phyloP scores from a whole-genome alignment of 2,113 vertebrate genomes.

The Boulengeromyrus knoepffleri region DNA sequence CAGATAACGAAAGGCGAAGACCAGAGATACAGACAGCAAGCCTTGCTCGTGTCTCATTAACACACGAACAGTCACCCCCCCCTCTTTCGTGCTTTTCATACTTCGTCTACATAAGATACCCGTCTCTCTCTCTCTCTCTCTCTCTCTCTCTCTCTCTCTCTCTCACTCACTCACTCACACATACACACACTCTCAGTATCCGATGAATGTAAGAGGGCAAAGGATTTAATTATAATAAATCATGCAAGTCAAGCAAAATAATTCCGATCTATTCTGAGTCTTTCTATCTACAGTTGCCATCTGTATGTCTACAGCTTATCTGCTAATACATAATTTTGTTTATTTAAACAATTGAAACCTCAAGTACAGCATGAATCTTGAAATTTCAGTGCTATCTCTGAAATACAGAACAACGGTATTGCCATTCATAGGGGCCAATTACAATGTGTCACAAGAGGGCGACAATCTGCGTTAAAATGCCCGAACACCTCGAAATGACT shows the following conservation, averaged over 20 bases:
- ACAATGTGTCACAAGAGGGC: slow-evolving; percentile 16
- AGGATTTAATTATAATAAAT: neutral
- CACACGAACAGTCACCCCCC: neutral
- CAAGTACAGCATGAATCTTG: neutral
- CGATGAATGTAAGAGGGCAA: neutral
- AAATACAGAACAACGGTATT: neutral
- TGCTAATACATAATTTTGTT: neutral
- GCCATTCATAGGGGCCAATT: neutral
- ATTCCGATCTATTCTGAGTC: neutral
- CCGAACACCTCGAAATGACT: neutral
- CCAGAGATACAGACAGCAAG: neutral
- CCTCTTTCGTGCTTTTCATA: neutral
- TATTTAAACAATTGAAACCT: no score
- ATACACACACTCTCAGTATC: neutral
- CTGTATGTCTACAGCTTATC: neutral
- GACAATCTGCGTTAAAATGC: neutral
- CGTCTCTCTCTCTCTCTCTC: neutral
- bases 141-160: neutral
- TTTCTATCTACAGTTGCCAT: neutral
- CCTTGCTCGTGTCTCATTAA: neutral
- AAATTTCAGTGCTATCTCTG: neutral
- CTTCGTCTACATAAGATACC: neutral
- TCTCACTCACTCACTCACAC: neutral
- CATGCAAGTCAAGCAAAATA: neutral
- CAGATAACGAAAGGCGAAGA: neutral